Base-by-base conservation (phyloP, 1,140 invertebrate species). In the Zelostemma sp. region DNA sequence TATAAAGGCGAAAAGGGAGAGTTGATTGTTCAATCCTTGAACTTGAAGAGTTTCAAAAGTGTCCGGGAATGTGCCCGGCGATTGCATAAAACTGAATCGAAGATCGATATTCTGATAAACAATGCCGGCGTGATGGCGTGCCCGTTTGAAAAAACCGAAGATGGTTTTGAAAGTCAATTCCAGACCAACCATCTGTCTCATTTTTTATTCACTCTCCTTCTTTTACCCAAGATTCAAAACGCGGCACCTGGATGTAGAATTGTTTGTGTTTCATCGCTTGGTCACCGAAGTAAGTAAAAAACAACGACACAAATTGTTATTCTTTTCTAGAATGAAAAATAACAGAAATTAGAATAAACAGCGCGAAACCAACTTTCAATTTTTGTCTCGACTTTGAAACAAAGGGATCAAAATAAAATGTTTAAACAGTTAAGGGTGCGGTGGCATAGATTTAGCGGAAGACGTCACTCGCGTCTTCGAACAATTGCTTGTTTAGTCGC, bases 181-280 rank as follows among this genome's bases (percentile, higher is more conserved):
- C 92, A 91, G 11, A 89, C 91, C 0, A 95, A 95, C 79, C 90
- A 95, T 80, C 81, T 95, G 47, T 93, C 93, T 0, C 95, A 96
- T 74, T 97, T 96, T 76, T 85, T 96, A 19, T 85, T 97, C 0
- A 97, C 95, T 0, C 86, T 90, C 58, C 79, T 97, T 11, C 80
- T 98, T 0, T 70, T 97, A 49, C 88, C 88, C 50, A 83, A 89
- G 72, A 84, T 93, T 18, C 51, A 48, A 18, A 47, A 60, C 9
- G 88, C 90, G 0, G 80, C 87, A 6, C 89, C 91, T 0, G 87
- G 85, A 70, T 87, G 87, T 49, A 85, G 92, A 40, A 90, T 94
- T 38, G 81, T 94, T 8, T 92, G 89, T 68, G 88, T 93, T 1
- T 90, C 91, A 0, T 92, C 91, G 1, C 69, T 87, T 15, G 86